These are phyloP conservation scores for Plutella xylostella DNA, from an alignment of 2,888 invertebrate species.

Conservation along the genomic window DNA sequence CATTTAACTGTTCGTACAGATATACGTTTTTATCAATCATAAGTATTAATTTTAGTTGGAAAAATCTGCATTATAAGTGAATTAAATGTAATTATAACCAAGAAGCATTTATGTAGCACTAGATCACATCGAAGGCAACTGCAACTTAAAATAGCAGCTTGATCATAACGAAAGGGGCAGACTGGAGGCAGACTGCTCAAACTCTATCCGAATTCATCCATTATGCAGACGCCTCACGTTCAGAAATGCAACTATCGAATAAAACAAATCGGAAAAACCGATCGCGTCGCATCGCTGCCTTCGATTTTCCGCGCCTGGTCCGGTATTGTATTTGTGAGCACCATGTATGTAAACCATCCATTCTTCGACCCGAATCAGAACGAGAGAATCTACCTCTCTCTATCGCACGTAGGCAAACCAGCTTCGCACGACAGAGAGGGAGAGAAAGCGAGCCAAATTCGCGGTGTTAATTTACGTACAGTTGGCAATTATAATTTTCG, in stretches of 20 bases:
- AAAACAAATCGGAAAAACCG: slow-evolving; percentile 48
- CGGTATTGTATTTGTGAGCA: slow-evolving; percentile 60
- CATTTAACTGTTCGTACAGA: no score
- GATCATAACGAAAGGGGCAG: background rate
- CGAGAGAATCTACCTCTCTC: slow-evolving; percentile 20
- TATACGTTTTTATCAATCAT: no score
- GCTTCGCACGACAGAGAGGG: slow-evolving; percentile 21
- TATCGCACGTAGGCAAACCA: slow-evolving; percentile 3
- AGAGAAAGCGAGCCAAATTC: slow-evolving; percentile 42
- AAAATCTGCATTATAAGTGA: no score
- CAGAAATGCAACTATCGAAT: slow-evolving; percentile 28
- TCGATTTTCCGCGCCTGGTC: slow-evolving; percentile 58
- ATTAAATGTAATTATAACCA: no score
- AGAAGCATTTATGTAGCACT: no score
- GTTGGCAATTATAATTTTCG: slow-evolving; percentile 68
- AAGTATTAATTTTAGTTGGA: no score
- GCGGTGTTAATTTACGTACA: slow-evolving; percentile 68
- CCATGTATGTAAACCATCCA: slow-evolving; percentile 58
- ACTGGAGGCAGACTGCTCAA: no score
- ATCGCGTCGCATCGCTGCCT: slow-evolving; percentile 44
- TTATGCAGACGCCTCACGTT: slow-evolving; percentile 32
- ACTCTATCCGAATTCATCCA: slow-evolving; percentile 23
- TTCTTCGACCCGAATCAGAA: slow-evolving; percentile 30
- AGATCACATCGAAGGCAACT: no score
- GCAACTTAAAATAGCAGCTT: slow-evolving; percentile 2